A percentile compares a stretch with the other conserved stretches of the same genome.
Conservation (phyloP, 2,113 vertebrate genomes). For the Silurus asotus region DNA sequence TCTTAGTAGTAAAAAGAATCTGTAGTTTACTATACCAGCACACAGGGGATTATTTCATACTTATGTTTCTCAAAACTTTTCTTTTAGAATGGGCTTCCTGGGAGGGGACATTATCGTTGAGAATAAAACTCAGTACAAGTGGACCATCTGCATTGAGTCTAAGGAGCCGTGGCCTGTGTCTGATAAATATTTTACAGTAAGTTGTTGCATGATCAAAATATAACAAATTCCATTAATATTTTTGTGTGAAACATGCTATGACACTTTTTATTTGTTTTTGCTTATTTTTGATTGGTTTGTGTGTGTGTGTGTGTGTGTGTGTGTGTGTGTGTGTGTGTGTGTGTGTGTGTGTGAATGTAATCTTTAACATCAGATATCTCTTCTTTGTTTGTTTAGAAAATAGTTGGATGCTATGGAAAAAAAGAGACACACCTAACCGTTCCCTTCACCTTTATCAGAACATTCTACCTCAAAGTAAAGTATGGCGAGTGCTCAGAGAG, state of each 20-base stretch:
- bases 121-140: not conserved
- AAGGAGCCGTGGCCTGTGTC: not conserved
- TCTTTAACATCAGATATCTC: not conserved
- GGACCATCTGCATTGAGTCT: not conserved
- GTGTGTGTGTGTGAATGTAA: not conserved
- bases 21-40: not conserved
- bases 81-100: slow-evolving; percentile 18
- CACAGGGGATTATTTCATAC: not conserved
- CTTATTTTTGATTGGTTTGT: not conserved
- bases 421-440: fast-evolving
- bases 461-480: not conserved
- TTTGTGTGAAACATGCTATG: not conserved
- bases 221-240: not conserved
- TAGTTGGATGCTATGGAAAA: not conserved
- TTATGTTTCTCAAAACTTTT: not conserved
- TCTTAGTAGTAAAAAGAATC: not conserved
- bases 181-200: not conserved
- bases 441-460: not conserved
- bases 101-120: not conserved
- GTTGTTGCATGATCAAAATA: not conserved
- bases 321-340: not conserved
- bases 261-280: not conserved
- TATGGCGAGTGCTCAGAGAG: not conserved
- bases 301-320: no score
- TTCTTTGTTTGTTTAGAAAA: not conserved